Percentiles rank a stretch among this genome's conserved stretches.
These are phyloP conservation scores for Mionectes macconnelli DNA, from an alignment of 2,113 vertebrate genomes.

Conservation along the genomic window DNA sequence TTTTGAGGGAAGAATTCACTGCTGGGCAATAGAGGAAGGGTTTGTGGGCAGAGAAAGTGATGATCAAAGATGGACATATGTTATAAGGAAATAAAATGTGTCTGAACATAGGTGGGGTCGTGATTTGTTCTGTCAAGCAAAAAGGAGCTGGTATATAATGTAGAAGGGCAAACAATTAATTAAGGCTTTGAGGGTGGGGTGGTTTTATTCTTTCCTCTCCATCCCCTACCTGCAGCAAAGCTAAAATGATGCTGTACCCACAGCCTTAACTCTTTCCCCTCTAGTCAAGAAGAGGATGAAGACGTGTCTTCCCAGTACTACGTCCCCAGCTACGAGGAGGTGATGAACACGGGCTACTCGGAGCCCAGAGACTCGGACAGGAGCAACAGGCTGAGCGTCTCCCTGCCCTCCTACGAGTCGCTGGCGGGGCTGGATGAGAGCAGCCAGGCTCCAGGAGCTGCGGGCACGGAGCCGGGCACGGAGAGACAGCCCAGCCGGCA, in stretches of 20 bases:
- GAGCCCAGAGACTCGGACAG: slow-evolving; percentile 56
- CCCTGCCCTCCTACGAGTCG: slow-evolving; percentile 93
- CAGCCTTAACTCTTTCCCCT: neutral
- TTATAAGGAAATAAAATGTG: neutral
- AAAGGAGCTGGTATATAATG: neutral
- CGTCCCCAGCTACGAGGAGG: slow-evolving; percentile 93
- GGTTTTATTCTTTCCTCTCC: neutral
- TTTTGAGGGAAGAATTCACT: neutral
- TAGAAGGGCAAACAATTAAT: neutral
- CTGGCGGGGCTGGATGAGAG: slow-evolving; percentile 71
- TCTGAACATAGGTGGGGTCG: neutral
- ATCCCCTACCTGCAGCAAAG: neutral
- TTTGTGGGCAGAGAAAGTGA: neutral
- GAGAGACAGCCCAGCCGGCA: slow-evolving; percentile 17
- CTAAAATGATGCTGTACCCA: neutral
- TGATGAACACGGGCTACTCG: slow-evolving; percentile 76
- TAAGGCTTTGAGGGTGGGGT: neutral
- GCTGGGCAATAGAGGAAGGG: neutral
- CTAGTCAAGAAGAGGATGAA: slow-evolving; percentile 72
- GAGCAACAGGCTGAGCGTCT: slow-evolving; percentile 74
- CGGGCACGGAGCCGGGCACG: neutral
- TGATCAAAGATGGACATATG: fast-evolving
- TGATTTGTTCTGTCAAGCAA: neutral
- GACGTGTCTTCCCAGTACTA: slow-evolving; percentile 60
- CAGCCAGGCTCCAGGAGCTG: fast-evolving